Evolutionary conservation across 2,113 vertebrate genomes (phyloP).

Genomic region (Dicerorhinus sumatrensis): DNA sequence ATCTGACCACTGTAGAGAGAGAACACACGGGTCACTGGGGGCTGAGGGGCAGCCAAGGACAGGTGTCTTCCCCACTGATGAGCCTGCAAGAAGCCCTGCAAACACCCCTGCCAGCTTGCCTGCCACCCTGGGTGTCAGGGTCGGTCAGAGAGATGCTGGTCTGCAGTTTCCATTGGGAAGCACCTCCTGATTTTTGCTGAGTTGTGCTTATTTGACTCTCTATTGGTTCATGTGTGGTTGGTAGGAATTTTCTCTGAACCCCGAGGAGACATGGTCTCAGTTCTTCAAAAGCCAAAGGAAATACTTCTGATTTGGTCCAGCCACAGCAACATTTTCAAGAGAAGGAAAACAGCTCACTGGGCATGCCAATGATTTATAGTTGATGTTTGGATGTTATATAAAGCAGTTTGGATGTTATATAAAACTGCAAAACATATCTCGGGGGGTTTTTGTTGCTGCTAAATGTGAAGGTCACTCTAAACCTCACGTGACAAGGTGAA

Average conservation of each 20-base stretch:
- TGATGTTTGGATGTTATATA: background rate
- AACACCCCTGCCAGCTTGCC: background rate
- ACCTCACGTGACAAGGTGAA: background rate
- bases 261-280: background rate
- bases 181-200: background rate
- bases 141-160: background rate
- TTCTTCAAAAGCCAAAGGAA: slow-evolving; percentile 53
- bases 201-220: background rate
- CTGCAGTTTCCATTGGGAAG: background rate
- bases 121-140: fast-evolving
- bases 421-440: background rate
- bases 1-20: slow-evolving; percentile 88
- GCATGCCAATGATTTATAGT: slow-evolving; percentile 32
- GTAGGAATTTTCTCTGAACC: background rate
- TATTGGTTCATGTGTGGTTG: background rate
- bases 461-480: background rate
- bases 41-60: background rate
- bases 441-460: background rate
- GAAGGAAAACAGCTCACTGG: background rate
- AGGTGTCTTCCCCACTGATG: background rate
- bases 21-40: background rate
- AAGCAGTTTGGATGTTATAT: background rate
- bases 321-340: background rate
- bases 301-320: background rate
- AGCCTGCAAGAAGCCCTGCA: background rate